Percentiles rank a stretch among this genome's conserved stretches.
phyloP scores from a whole-genome alignment of 1,140 invertebrate species.

The Cheumatopsyche charites region DNA sequence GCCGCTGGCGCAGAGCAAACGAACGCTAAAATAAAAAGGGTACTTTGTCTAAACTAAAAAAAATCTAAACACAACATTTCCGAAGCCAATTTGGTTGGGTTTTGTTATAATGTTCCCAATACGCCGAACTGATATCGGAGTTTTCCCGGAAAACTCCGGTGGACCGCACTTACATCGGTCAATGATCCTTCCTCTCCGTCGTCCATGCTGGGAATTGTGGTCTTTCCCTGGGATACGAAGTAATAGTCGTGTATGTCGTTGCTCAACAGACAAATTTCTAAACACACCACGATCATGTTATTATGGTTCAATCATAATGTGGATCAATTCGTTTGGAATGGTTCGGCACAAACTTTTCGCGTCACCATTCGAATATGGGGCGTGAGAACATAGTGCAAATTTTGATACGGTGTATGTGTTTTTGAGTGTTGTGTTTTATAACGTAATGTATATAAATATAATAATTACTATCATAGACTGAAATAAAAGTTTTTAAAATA shows the following conservation, averaged over 20 bases:
- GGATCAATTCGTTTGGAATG: not conserved
- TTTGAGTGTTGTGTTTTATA: too few relatives aligned
- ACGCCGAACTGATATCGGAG: not conserved
- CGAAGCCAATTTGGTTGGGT: constrained; percentile 26
- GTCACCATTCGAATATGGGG: too few relatives aligned
- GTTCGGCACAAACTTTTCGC: too few relatives aligned
- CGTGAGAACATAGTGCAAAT: too few relatives aligned
- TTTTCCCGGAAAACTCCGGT: constrained; percentile 7
- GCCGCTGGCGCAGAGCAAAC: not conserved
- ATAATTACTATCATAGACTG: not conserved
- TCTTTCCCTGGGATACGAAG: constrained; percentile 97
- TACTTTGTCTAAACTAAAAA: not conserved
- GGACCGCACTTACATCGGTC: constrained; percentile 81
- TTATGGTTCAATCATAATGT: not conserved
- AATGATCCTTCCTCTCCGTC: constrained; percentile 93
- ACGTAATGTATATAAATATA: not conserved
- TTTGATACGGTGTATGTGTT: too few relatives aligned
- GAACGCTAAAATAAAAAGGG: not conserved
- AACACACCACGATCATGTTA: constrained; percentile 18
- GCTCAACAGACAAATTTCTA: constrained; percentile 64
- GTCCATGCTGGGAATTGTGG: constrained; percentile 92
- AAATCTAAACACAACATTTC: constrained; percentile 29
- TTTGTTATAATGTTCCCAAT: constrained; percentile 23
- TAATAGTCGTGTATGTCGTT: constrained; percentile 89
- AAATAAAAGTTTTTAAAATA: constrained; percentile 23